Evolutionary conservation across 2,113 vertebrate species (phyloP), one percentile per base, ranked within the genome.

Genomic region (Tachycineta bicolor): DNA sequence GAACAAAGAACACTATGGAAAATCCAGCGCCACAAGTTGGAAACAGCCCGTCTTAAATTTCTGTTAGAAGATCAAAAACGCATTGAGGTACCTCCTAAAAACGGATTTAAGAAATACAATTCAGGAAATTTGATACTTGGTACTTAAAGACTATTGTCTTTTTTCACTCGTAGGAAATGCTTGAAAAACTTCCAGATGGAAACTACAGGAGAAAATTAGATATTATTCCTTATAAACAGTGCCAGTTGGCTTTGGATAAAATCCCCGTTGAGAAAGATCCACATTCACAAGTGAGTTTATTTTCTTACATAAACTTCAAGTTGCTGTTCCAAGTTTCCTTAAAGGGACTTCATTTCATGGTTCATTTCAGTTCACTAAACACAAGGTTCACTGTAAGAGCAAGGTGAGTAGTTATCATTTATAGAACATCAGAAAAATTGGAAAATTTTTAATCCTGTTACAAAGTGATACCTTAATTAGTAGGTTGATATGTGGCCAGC

Each of bases 1-100:
- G 99, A 99, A 47, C 98, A 98, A 63, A 98, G 97, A 94, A 99
- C 99, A 1, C 89, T 99, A 67, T 99, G 99, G 99, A 98, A 98
- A 87, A 97, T 98, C 50, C 99, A 99, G 97, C 97, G 99, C 82
- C 98, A 98, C 94, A 98, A 98, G 37, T 97, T 99, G 44, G 98
- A 98, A 34, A 96, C 98, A 20, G 97, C 97, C 2, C 98, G 99
- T 31, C 97, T 96, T 14, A 97, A 93, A 26, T 99, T 99, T 83
- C 97, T 99, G 0, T 94, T 90, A 20, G 95, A 98, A 39, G 99
- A 99, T 60, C 84, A 97, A 90, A 97, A 97, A 69, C 87, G 4
- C 67, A 93, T 97, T 3, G 97, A 98, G 98, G 99, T 99, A 96
- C 37, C 33, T 83, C 74, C 46, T 77, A 52, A 50, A 85, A 85